Evolutionary conservation across 2,797 vertebrate species (phyloP).

Genomic region (Esox masquinongy): DNA sequence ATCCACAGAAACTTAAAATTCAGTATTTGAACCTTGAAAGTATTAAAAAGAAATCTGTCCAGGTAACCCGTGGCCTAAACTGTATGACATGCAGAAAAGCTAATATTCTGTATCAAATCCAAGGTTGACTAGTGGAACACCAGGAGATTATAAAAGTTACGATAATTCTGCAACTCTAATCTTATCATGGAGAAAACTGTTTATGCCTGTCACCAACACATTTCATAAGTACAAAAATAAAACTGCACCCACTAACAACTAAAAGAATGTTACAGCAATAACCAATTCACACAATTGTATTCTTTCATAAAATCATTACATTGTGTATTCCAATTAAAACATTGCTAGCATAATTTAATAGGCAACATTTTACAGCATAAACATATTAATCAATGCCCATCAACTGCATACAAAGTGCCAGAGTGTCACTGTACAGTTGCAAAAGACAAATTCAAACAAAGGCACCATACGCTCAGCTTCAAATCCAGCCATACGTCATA

Average conservation of each 20-base stretch:
- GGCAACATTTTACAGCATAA: slow-evolving; percentile 55
- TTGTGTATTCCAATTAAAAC: slow-evolving; percentile 54
- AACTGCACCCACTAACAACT: slow-evolving; percentile 53
- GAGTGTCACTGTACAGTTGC: slow-evolving; percentile 69
- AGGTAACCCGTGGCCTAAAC: slow-evolving; percentile 9
- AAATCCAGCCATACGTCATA: slow-evolving; percentile 41
- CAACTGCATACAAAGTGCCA: slow-evolving; percentile 68
- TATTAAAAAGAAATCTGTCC: slow-evolving; percentile 5
- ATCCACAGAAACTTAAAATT: slow-evolving; percentile 7
- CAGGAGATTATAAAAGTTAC: not conserved
- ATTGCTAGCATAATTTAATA: slow-evolving; percentile 43
- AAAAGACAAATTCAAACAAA: slow-evolving; percentile 60
- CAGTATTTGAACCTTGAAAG: not conserved
- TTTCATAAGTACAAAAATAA: slow-evolving; percentile 44
- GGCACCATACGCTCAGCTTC: slow-evolving; percentile 62
- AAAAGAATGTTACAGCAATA: slow-evolving; percentile 61
- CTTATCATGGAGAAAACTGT: not conserved
- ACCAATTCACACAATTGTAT: slow-evolving; percentile 51
- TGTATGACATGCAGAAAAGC: not conserved
- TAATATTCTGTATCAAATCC: slow-evolving; percentile 16
- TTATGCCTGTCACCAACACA: slow-evolving; percentile 33
- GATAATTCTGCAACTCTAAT: not conserved
- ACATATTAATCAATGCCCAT: slow-evolving; percentile 44
- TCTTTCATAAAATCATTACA: slow-evolving; percentile 40
- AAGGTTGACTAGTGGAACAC: not conserved